These are phyloP conservation scores for Endomychus coccineus DNA, from an alignment of 2,888 invertebrate species.

Conservation along the genomic window DNA sequence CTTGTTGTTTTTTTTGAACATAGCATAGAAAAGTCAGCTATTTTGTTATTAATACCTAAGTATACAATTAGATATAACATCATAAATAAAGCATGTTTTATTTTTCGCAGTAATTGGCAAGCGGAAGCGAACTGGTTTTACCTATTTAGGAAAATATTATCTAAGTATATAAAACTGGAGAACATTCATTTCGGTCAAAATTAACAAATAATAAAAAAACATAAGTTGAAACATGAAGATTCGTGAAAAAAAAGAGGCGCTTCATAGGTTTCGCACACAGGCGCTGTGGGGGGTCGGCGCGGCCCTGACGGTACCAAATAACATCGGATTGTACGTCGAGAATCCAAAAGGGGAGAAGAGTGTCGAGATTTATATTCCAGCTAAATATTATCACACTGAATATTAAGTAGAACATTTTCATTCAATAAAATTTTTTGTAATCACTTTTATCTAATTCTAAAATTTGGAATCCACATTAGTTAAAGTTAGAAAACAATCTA, in stretches of 20 bases:
- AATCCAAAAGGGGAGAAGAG: no score
- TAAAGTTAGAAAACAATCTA: no score
- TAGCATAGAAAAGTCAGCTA: constrained; percentile 10
- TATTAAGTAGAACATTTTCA: no score
- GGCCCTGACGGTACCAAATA: no score
- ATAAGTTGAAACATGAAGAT: constrained; percentile 15
- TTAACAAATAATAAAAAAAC: constrained; percentile 18
- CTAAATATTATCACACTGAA: no score
- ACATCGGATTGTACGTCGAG: no score
- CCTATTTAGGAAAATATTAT: constrained; percentile 16
- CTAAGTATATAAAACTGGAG: constrained; percentile 17
- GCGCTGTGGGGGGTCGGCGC: no score
- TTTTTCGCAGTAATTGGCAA: constrained; percentile 16
- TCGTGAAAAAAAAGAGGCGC: constrained; percentile 15
- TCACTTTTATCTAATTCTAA: no score
- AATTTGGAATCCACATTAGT: no score
- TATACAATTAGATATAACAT: constrained; percentile 7
- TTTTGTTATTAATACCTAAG: constrained; percentile 10
- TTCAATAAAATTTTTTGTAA: no score
- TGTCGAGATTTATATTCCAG: no score
- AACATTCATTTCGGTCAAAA: constrained; percentile 15
- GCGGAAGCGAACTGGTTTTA: constrained; percentile 12
- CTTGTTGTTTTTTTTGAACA: constrained; percentile 12
- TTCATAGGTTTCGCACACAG: no score
- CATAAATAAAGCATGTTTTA: constrained; percentile 11